A percentile compares a stretch with the other conserved stretches of the same genome.
Conservation (phyloP, 2,888 invertebrate species). For the Tiliacea aurago region DNA sequence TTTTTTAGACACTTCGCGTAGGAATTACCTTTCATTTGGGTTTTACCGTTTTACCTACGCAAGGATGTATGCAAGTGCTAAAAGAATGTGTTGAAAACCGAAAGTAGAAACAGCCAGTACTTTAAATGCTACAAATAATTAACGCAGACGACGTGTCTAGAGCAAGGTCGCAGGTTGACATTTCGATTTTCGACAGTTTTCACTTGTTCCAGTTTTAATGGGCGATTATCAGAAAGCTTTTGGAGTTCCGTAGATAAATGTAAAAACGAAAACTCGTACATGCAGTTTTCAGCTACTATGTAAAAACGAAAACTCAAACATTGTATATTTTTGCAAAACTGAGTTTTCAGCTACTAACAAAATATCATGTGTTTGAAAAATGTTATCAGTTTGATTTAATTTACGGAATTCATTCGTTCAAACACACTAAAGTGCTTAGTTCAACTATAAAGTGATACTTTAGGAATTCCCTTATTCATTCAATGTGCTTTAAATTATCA, state of each 20-base stretch:
- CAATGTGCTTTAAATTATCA: background rate
- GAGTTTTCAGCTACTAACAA: background rate
- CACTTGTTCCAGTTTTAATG: slow-evolving; percentile 82
- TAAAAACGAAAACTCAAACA: background rate
- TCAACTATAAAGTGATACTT: background rate
- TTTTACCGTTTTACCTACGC: slow-evolving; percentile 51
- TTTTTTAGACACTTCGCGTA: slow-evolving; percentile 19
- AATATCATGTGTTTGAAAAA: background rate
- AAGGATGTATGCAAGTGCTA: slow-evolving; percentile 55
- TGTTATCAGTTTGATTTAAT: background rate
- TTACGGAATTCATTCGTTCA: background rate
- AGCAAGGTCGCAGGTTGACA: slow-evolving; percentile 84
- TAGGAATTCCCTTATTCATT: background rate
- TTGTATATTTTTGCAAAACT: too few species aligned
- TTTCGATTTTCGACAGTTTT: slow-evolving; percentile 81
- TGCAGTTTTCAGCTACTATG: background rate
- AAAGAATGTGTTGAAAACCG: slow-evolving; percentile 70
- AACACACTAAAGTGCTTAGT: background rate
- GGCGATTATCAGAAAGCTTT: slow-evolving; percentile 67
- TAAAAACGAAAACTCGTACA: background rate
- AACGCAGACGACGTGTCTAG: slow-evolving; percentile 79
- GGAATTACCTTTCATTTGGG: slow-evolving; percentile 26
- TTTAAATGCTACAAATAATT: slow-evolving; percentile 83
- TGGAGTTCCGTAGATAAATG: slow-evolving; percentile 53
- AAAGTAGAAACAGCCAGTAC: slow-evolving; percentile 70